Conservation (phyloP, 2,888 invertebrate species). For the Drosophila phalerata region DNA sequence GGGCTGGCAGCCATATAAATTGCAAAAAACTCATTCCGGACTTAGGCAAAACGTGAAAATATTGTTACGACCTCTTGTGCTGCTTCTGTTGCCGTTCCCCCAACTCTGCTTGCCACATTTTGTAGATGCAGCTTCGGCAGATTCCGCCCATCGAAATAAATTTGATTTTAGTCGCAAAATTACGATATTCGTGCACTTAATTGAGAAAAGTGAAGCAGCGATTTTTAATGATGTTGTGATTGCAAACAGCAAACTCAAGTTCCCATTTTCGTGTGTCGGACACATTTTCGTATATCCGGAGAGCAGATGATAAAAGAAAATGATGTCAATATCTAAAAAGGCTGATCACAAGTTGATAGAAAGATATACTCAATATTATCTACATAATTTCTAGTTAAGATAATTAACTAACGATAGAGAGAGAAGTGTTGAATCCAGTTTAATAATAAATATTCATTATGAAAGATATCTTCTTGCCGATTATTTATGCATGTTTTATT, state of each 20-base stretch:
- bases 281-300: constrained; percentile 2
- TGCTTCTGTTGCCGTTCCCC: constrained; percentile 9
- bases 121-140: constrained; percentile 30
- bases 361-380: not conserved
- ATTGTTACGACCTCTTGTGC: constrained; percentile 79
- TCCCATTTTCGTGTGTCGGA: not conserved
- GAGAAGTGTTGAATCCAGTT: no score
- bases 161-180: constrained; percentile 75
- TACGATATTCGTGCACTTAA: constrained; percentile 67
- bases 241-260: constrained; percentile 25
- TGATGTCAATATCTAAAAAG: not conserved
- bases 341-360: not conserved
- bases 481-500: no score
- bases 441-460: no score
- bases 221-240: constrained; percentile 73
- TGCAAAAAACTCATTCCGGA: constrained; percentile 77
- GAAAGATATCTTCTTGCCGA: no score
- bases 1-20: constrained; percentile 63
- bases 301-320: not conserved
- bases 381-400: not conserved
- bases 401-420: not conserved
- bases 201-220: constrained; percentile 73
- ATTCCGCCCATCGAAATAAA: constrained; percentile 68
- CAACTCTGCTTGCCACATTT: not conserved
- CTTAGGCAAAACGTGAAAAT: constrained; percentile 82